Evolutionary conservation across 1,140 invertebrate species (phyloP), one percentile per base, ranked within the genome.

Genomic region (Bombus confusus): DNA sequence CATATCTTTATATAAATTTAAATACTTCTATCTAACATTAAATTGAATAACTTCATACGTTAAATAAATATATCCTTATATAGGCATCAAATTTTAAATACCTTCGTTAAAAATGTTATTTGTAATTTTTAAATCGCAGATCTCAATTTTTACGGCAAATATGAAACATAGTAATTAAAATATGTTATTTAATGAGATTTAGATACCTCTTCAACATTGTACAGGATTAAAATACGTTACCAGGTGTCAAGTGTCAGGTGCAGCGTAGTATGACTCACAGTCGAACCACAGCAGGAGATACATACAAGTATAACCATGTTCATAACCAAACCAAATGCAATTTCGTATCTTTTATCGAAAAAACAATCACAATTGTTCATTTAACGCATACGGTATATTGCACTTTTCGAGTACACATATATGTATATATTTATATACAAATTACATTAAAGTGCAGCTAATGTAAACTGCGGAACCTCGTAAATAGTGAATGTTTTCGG

Each of bases 181-280:
- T 76, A 52, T 22, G 47, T 3, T 15, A 69, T 31, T 79, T 59
- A 37, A 62, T 79, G n/a, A 64, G 5, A 37, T 59, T 62, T 13
- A 31, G 25, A 39, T 39, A 41, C 13, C 10, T 72, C 41, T 39
- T 34, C 2, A 43, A 52, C 39, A 72, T 52, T 47, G 13, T 13
- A 31, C 64, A 39, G 8, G 0, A 64, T 85, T 43, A 28, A 85
- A 59, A 69, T 59, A 69, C 62, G 18, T 80, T 79, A 72, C 66
- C 73, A 90, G 71, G 71, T 88, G 71, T 77, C 76, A 88, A 83
- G 47, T 86, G 72, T 88, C 83, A 86, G 75, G 83, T 89, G 86
- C 72, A 82, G 52, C 68, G 22, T 57, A 85, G 78, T 76, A 86
- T 90, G 88, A 91, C 80, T 91, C 88, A 86, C 73, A 66, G 43